These are phyloP conservation scores for Xiphydria camelus DNA, from an alignment of 2,888 invertebrate species.

Conservation along the genomic window DNA sequence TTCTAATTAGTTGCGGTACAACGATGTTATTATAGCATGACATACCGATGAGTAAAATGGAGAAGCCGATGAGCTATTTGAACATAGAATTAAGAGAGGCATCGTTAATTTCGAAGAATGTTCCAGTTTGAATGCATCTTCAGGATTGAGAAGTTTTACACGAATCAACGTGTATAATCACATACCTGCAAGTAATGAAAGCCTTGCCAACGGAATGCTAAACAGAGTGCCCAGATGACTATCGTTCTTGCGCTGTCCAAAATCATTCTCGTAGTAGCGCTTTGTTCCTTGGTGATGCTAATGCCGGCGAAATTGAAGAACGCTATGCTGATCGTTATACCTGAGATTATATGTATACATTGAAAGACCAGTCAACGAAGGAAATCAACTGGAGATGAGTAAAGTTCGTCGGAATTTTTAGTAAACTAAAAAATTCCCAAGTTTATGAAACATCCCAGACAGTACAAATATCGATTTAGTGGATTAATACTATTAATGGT, in stretches of 20 bases:
- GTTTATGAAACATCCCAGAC: too few relatives aligned
- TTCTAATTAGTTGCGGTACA: slow-evolving; percentile 46
- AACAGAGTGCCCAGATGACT: slow-evolving; percentile 85
- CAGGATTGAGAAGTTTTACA: too few relatives aligned
- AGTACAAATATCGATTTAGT: too few relatives aligned
- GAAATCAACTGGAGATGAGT: too few relatives aligned
- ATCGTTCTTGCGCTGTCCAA: slow-evolving; percentile 86
- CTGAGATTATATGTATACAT: slow-evolving; percentile 55
- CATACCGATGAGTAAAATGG: slow-evolving; percentile 78
- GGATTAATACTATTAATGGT: too few relatives aligned
- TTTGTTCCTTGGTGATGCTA: slow-evolving; percentile 90
- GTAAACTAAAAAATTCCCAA: slow-evolving; percentile 2
- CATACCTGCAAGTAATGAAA: slow-evolving; percentile 76
- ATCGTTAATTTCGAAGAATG: too few relatives aligned
- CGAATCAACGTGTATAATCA: too few relatives aligned
- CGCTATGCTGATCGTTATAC: slow-evolving; percentile 83
- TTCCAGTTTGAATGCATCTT: too few relatives aligned
- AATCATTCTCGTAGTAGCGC: slow-evolving; percentile 89
- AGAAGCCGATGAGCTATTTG: slow-evolving; percentile 78
- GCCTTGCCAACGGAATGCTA: slow-evolving; percentile 75
- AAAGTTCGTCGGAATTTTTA: too few relatives aligned
- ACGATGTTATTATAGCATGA: slow-evolving; percentile 76
- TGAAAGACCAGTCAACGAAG: not conserved
- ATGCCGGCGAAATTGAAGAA: slow-evolving; percentile 93
- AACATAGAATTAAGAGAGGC: too few relatives aligned